Base-by-base conservation (phyloP, 2,888 invertebrate genomes). In the Boloria selene region DNA sequence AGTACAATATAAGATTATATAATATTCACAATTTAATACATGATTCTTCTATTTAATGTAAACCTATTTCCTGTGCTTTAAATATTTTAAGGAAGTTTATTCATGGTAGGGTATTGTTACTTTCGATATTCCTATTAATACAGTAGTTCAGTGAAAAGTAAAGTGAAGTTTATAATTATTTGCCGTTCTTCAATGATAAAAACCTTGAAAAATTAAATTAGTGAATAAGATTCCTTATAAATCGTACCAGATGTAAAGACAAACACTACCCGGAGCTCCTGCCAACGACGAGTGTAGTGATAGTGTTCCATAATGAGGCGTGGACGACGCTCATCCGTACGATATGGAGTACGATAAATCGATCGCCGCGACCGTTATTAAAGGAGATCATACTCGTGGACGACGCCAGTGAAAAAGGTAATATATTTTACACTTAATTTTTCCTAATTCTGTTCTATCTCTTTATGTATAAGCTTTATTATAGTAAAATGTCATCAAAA, bases 231-330 rank as follows among this genome's bases (percentile, higher is more conserved):
- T 13, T 13, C 18, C 3, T 50, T 22, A 18, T 56, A 45, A 14
- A 56, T 45, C n/a, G 22, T 16, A 22, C 26, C 22, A 97, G 96
- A 70, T 98, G 98, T 86, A 96, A 96, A 85, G 93, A 92, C 76
- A 98, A 97, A 84, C 92, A 88, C 65, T 97, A 97, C 86, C 95
- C 96, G 50, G 93, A 94, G 55, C 92, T 96, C 72, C 93, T 99
- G 79, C 99, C 99, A 4, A 95, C 97, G 51, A 98, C 99, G 22
- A 98, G 98, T 79, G 97, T 99, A 77, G 98, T 99, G 70, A 98
- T 99, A 79, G 99, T 99, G 62, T 99, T 99, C 92, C 99, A 99
- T 93, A 99, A 99, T 87, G 99, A 99, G 87, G 99, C 99, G 0
- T 99, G 99, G 99, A 96, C 98, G 52, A 99, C 99, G 0, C 93